Evolutionary conservation across 2,113 vertebrate species (phyloP), one percentile per base, ranked within the genome.

Genomic region (Isurus oxyrinchus): DNA sequence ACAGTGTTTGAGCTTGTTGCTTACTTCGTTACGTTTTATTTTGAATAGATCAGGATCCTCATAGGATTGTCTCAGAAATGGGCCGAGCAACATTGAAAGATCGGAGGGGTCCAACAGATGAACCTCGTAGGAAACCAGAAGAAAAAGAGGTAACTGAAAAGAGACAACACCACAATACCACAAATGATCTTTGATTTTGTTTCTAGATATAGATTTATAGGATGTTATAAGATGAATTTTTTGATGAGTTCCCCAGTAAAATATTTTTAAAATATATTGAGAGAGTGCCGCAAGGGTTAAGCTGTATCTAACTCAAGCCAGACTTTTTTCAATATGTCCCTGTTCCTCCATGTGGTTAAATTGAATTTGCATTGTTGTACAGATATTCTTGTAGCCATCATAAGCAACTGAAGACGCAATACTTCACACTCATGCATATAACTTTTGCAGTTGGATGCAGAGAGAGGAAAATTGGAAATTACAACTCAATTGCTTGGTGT

Each of bases 141-240:
- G 99, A 99, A 95, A 98, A 98, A 99, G 99, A 99, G 99, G 99
- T 99, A 98, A 96, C 57, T 76, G 96, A 96, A 96, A 44, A 94
- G 55, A 66, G 59, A n/a, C 1, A 63, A 1, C 59, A 23, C 59
- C 35, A 4, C n/a, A 90, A 1, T 93, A 61, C 57, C 21, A 23
- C 4, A 4, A 94, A 93, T 61, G 35, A 19, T 40, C 11, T 35
- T 61, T 35, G 1, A 25, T 53, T 23, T 90, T 90, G 55, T 10
- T 59, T 11, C 11, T 90, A 35, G 25, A 57, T 90, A 5, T 90
- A 31, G 55, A 59, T 11, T 90, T 31, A 53, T 72, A 16, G 25
- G 72, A 53, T 49, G 66, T n/a, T 63, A 61, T 61, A 63, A 55
- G 27, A 13, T 13, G 1, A 57, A 53, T 14, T 16, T 57, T 88